These are phyloP conservation scores for Malacosoma neustria DNA, from an alignment of 2,888 invertebrate species.

Conservation along the genomic window DNA sequence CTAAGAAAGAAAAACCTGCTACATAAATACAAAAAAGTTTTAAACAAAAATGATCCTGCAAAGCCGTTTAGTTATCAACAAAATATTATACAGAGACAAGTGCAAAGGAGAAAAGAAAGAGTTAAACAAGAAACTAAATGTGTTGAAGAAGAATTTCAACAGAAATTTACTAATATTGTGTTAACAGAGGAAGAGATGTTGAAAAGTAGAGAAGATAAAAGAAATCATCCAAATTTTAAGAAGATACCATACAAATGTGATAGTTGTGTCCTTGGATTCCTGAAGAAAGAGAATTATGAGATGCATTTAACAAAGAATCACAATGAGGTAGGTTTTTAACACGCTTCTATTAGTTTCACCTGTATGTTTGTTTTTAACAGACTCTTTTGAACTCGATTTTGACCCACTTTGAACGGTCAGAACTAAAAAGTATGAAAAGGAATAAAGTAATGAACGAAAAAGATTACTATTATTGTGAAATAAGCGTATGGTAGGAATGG, in stretches of 20 bases:
- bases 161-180: constrained; percentile 27
- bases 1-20: neutral
- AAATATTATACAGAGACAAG: constrained; percentile 2
- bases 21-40: neutral
- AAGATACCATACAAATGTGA: constrained; percentile 47
- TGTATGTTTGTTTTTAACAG: no score
- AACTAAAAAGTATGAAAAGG: no score
- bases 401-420: no score
- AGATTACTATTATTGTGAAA: no score
- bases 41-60: neutral
- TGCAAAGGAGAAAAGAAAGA: constrained; percentile 4
- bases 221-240: constrained; percentile 42
- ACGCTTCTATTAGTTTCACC: no score
- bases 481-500: neutral
- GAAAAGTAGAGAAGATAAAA: constrained; percentile 34
- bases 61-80: constrained; percentile 1
- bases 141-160: constrained; percentile 12
- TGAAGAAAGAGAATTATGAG: constrained; percentile 26
- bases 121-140: constrained; percentile 1
- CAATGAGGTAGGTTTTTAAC: constrained; percentile 25
- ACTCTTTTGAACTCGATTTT: no score
- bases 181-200: constrained; percentile 38
- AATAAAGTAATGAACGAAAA: no score
- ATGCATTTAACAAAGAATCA: constrained; percentile 35
- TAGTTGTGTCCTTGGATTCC: constrained; percentile 44